Evolutionary conservation across 2,113 vertebrate genomes (phyloP), one percentile per base, ranked within the genome.

Genomic region (Alouatta palliata): DNA sequence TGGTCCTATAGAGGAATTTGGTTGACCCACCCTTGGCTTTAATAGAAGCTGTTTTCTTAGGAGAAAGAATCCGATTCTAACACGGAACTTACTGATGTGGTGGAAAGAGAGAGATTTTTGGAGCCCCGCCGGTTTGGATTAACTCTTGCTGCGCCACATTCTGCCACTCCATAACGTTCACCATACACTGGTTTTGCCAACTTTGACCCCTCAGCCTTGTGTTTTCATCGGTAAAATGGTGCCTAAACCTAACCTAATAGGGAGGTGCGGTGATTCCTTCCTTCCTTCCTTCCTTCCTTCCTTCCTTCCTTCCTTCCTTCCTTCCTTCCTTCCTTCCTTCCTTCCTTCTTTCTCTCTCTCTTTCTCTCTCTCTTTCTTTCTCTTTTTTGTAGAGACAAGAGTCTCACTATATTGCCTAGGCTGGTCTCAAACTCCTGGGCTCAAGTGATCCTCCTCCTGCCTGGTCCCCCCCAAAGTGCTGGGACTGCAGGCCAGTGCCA

Each of bases 1-100:
- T 95, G 97, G 95, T 83, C 80, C 52, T 77, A 77, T 47, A 27
- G 70, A 92, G 82, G 45, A 91, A 88, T 87, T 27, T 32, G 49
- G 49, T 68, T 64, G 43, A 90, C 47, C 23, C 43, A 25, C 12
- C 49, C 43, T 85, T 54, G 40, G 16, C 80, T 87, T 89, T 64
- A 64, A n/a, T 10, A 77, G 92, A 95, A 52, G 58, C 32, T 52
- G 21, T 66, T 91, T 87, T 68, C n/a, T 32, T 14, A n/a, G 87
- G 40, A 91, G 45, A 45, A 89, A 84, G 68, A 58, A 85, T 20
- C 68, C 0, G 27, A 45, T 66, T 88, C 88, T 52, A 40, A 35
- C 47, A 8, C 0, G 20, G 16, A 43, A 25, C 27, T 81, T 58
- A 45, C 49, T n/a, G 37, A 13, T 5, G 6, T 76, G 35, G 17